These are phyloP conservation scores for Camponotus fellah DNA, from an alignment of 2,888 invertebrate species.

Conservation along the genomic window DNA sequence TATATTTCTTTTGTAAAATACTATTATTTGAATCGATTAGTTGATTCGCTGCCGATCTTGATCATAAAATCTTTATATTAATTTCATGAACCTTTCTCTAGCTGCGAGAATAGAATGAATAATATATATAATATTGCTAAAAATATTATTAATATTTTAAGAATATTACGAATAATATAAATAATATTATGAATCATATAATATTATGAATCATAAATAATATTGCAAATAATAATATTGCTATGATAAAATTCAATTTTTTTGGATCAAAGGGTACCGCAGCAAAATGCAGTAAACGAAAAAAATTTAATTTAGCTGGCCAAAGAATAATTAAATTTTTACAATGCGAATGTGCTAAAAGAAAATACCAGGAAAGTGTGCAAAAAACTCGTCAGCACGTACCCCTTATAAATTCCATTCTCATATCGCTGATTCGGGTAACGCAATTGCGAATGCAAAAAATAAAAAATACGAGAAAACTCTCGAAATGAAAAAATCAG, in stretches of 20 bases:
- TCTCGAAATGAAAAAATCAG: neutral
- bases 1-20: neutral
- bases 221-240: neutral
- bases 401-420: slow-evolving; percentile 66
- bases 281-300: neutral
- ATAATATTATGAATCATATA: too few relatives aligned
- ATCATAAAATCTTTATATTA: neutral
- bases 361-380: slow-evolving; percentile 57
- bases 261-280: neutral
- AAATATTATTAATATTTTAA: too few relatives aligned
- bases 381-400: slow-evolving; percentile 66
- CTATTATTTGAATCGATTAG: neutral
- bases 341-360: slow-evolving; percentile 29
- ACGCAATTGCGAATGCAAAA: slow-evolving; percentile 35
- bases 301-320: slow-evolving; percentile 67
- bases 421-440: slow-evolving; percentile 46
- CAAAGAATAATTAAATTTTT: slow-evolving; percentile 69
- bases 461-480: slow-evolving; percentile 1
- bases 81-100: neutral
- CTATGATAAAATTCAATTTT: slow-evolving; percentile 7
- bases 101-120: slow-evolving; percentile 12
- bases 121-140: neutral
- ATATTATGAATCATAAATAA: too few relatives aligned
- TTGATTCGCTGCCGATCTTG: neutral
- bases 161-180: too few relatives aligned